Percentiles rank a stretch among this genome's conserved stretches.
These are phyloP conservation scores for Orthonychiurus folsomi DNA, from an alignment of 2,888 invertebrate species.

Conservation along the genomic window DNA sequence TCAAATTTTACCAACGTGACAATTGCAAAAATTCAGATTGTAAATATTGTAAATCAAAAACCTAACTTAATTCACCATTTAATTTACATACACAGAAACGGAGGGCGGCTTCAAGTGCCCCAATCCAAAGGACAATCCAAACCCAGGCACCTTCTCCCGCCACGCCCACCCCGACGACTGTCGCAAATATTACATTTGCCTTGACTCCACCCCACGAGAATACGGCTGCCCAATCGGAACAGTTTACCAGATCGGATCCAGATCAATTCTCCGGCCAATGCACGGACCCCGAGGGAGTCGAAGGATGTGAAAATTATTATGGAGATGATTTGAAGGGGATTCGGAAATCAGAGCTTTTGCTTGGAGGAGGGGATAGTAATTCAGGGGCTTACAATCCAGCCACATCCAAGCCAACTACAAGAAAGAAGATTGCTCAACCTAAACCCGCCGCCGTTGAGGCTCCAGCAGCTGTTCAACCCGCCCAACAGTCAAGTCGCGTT, in stretches of 20 bases:
- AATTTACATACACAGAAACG: constrained; percentile 58
- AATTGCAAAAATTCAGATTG: no score
- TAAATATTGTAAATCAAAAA: background rate
- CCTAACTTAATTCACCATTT: constrained; percentile 4
- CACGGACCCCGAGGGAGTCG: constrained; percentile 90
- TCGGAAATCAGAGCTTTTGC: constrained; percentile 83
- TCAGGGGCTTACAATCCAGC: constrained; percentile 21
- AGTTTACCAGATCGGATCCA: constrained; percentile 88
- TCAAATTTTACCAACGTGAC: no score
- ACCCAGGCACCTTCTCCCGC: constrained; percentile 81
- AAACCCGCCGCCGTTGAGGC: constrained; percentile 17
- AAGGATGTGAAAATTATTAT: constrained; percentile 95
- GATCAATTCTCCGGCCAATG: constrained; percentile 84
- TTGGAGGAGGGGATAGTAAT: constrained; percentile 54
- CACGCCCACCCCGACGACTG: constrained; percentile 91
- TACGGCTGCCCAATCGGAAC: constrained; percentile 94
- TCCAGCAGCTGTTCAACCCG: constrained; percentile 8
- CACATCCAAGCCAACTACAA: constrained; percentile 33
- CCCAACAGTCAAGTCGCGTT: constrained; percentile 10
- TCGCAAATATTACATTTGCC: constrained; percentile 86
- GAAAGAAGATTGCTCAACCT: constrained; percentile 35
- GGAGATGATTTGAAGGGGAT: constrained; percentile 91
- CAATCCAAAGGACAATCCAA: constrained; percentile 68
- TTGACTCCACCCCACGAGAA: constrained; percentile 76
- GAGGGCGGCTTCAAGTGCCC: constrained; percentile 83